Base-by-base conservation (phyloP, 2,797 vertebrate genomes). In the Sylvia borin region DNA sequence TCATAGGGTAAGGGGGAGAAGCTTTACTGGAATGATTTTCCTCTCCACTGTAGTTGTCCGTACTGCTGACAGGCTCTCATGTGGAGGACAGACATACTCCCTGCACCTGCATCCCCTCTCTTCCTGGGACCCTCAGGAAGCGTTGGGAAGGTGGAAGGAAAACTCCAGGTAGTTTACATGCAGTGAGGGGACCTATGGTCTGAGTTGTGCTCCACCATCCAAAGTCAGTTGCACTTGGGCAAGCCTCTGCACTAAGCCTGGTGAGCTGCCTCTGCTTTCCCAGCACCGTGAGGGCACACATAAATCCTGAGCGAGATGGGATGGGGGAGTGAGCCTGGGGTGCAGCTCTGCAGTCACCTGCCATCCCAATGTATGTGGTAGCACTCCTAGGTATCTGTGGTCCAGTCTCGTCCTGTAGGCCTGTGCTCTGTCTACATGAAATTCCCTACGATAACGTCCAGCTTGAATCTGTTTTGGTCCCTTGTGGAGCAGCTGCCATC, bases 401-500 rank as follows among this genome's bases (percentile, higher is more conserved):
- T 48, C 43, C 40, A 32, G 16, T 77, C 62, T 84, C 70, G 64
- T 58, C 20, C 50, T 32, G 31, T n/a, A 61, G 36, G 36, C 66
- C 55, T 13, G 1, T 21, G 22, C 53, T 72, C 38, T 43, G 38
- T 34, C 61, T 71, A 1, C 26, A 4, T 50, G 25, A 71, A 71
- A 22, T n/a, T 82, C 34, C 29, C 70, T 43, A 1, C 65, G 79
- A 70, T 16, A 64, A 61, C 0, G 2, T 85, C 85, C 80, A 95
- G 74, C 66, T 76, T 62, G 48, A 70, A 34, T 82, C 67, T 93
- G 67, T 73, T 95, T 79, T 77, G 74, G 71, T 96, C 92, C 86
- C 76, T 92, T 0, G 1, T 8, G 8, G 93, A 95, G 85, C 92
- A 96, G 96, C 96, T 96, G 96, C 94, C 40, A 62, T 89, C 84